Evolutionary conservation across 1,140 invertebrate species (phyloP), one percentile per base, ranked within the genome.

Genomic region (Drosophila takahashii): DNA sequence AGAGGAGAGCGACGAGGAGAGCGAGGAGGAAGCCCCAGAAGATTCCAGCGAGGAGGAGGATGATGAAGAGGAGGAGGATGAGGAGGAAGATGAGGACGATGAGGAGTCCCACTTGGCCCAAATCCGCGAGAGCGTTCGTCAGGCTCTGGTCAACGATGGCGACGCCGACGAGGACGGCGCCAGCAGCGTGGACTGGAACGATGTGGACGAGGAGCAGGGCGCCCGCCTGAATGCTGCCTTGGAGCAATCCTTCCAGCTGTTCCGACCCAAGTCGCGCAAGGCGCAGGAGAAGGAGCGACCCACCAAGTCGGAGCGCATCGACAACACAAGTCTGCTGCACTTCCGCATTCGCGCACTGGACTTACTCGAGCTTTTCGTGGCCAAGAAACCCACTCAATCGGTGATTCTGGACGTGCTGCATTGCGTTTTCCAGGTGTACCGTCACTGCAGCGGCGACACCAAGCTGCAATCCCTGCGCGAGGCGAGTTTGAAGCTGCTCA

Each of bases 181-280:
- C n/a, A 83, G 76, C 89, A 96, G 95, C 64, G 93, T 96, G 8
- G 95, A 97, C 74, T 93, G 96, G 15, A 96, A 97, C 81, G 93
- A 96, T 71, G 95, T 97, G 42, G 93, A 93, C 62, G 96, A 97
- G 77, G 95, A 94, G 70, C 95, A 96, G 90, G 96, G 96, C 5
- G 94, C 95, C 71, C 94, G 94, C 69, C 91, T 97, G 4, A 94
- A 97, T 80, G 92, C 94, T 76, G 95, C 95, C 2, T 89, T 97
- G 26, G 95, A 95, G 1, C 94, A 94, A 42, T 95, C 95, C 1
- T 97, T 97, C 81, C 95, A 93, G 79, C 93, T 95, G 56, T 93
- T 95, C 57, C 90, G 92, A 6, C 94, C 94, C 0, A 67, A 72
- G 22, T 50, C 56, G 22, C 15, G 36, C 22, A 56, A 59, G 8